These are phyloP conservation scores for Nemotelus nigrinus DNA, from an alignment of 2,888 invertebrate species.

Conservation along the genomic window DNA sequence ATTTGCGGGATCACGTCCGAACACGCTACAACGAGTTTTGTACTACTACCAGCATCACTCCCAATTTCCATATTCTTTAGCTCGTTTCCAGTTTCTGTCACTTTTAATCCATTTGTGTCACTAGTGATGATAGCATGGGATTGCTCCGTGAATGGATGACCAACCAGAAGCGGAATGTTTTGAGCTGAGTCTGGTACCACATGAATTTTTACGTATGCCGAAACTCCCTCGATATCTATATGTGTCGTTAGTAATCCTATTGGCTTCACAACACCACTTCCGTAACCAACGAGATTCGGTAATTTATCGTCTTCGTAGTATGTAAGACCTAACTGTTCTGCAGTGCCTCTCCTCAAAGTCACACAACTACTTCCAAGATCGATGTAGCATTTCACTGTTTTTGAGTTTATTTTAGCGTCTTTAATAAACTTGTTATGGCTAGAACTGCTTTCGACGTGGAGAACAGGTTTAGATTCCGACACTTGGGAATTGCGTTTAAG, in stretches of 20 bases:
- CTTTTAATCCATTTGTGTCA: constrained; percentile 1
- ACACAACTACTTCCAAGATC: constrained; percentile 26
- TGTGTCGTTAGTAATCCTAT: neutral
- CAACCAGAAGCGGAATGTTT: neutral
- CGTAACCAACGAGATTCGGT: neutral
- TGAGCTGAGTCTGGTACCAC: constrained; percentile 9
- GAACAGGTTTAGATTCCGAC: neutral
- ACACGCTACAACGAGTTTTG: neutral
- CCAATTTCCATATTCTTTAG: neutral
- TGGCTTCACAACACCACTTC: neutral
- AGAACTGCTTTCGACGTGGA: neutral
- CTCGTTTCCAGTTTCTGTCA: neutral
- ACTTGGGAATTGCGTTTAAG: neutral
- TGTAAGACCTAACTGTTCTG: neutral
- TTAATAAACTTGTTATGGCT: neutral
- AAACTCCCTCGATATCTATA: constrained; percentile 14
- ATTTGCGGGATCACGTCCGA: neutral
- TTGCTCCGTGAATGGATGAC: constrained; percentile 29
- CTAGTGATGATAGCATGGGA: constrained; percentile 5
- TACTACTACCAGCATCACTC: neutral
- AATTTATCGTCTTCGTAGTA: neutral
- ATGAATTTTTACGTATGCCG: constrained; percentile 7
- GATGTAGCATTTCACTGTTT: neutral
- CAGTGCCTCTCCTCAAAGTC: neutral
- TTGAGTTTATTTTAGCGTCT: neutral